Conservation (phyloP, 2,113 vertebrate species). For the Myrmecophaga tridactyla region DNA sequence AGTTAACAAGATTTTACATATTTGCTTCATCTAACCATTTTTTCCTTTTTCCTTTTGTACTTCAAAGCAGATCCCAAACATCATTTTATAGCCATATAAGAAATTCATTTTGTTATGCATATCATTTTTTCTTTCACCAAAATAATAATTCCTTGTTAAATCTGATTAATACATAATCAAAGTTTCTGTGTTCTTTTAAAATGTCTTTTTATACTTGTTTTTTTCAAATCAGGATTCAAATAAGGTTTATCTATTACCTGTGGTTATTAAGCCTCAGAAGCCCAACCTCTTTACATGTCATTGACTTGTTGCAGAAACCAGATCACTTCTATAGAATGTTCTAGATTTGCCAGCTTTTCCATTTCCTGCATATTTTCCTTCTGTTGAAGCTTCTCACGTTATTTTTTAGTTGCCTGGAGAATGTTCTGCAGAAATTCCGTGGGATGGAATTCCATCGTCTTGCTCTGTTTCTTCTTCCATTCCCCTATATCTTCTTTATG, state of each 20-base stretch:
- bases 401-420: not conserved
- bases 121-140: not conserved
- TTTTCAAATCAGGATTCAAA: not conserved
- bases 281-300: not conserved
- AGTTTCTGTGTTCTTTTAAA: slow-evolving; percentile 15
- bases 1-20: not conserved
- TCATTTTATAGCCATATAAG: not conserved
- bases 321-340: not conserved
- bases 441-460: not conserved
- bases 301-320: not conserved
- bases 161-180: not conserved
- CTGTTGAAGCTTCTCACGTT: not conserved
- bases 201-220: not conserved
- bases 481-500: not conserved
- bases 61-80: not conserved
- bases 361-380: not conserved
- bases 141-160: not conserved
- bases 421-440: not conserved
- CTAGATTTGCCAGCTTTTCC: not conserved
- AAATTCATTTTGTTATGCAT: not conserved
- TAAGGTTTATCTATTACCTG: not conserved
- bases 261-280: not conserved
- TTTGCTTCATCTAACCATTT: not conserved
- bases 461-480: not conserved
- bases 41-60: slow-evolving; percentile 5